phyloP scores from a whole-genome alignment of 1,140 invertebrate species.

The Streblospio benedicti region DNA sequence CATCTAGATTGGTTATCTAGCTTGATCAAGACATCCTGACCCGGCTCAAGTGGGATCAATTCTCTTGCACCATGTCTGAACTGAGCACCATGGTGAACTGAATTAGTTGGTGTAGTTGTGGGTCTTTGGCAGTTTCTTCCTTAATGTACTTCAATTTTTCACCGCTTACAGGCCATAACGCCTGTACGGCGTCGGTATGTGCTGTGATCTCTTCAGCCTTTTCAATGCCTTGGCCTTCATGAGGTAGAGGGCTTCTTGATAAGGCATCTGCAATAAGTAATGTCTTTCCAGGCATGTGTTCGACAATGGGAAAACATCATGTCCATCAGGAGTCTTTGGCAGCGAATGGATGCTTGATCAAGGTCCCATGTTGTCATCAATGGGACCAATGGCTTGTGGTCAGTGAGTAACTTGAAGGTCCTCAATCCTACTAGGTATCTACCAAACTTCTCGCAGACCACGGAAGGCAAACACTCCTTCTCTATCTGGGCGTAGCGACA shows the following conservation, averaged over 20 bases:
- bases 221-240: too few relatives aligned
- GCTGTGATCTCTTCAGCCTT: too few relatives aligned
- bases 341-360: slow-evolving; percentile 12
- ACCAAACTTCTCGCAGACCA: slow-evolving; percentile 48
- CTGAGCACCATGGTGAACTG: too few relatives aligned
- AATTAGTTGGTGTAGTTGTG: too few relatives aligned
- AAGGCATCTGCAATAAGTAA: slow-evolving; percentile 18
- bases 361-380: slow-evolving; percentile 13
- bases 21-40: too few relatives aligned
- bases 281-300: slow-evolving; percentile 18
- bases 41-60: too few relatives aligned
- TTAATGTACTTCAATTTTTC: too few relatives aligned
- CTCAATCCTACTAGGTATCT: slow-evolving; percentile 46
- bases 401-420: slow-evolving; percentile 24
- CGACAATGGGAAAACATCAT: slow-evolving; percentile 12
- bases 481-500: slow-evolving; percentile 26
- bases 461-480: slow-evolving; percentile 17
- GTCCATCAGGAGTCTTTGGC: slow-evolving; percentile 19
- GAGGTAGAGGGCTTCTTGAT: neutral
- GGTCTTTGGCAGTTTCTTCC: too few relatives aligned
- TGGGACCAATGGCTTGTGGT: slow-evolving; percentile 35
- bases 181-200: too few relatives aligned
- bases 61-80: too few relatives aligned
- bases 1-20: too few relatives aligned
- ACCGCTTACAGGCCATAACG: too few relatives aligned